phyloP scores from a whole-genome alignment of 2,797 vertebrate species.

The Arnoldichthys spilopterus region DNA sequence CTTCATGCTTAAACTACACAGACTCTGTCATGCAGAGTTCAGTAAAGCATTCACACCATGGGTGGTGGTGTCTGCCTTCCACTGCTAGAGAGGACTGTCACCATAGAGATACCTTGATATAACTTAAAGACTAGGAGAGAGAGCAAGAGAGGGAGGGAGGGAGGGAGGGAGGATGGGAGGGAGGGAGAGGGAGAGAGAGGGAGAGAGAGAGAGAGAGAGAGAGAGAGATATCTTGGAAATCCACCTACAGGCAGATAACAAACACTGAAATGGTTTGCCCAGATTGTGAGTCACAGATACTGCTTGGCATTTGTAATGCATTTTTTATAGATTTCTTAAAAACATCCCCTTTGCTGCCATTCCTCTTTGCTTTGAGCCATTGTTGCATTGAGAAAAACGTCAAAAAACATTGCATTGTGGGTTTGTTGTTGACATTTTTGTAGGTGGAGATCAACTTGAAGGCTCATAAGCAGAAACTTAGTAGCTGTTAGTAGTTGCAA shows the following conservation, averaged over 20 bases:
- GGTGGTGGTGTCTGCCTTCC: slow-evolving; percentile 3
- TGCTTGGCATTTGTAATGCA: neutral
- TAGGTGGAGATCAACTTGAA: neutral
- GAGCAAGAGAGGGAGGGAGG: neutral
- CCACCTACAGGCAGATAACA: slow-evolving; percentile 3
- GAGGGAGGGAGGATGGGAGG: neutral
- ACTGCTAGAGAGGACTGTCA: neutral
- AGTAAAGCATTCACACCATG: neutral
- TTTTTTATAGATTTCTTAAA: neutral
- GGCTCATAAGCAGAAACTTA: too few relatives aligned
- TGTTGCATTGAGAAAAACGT: neutral
- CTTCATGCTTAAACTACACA: slow-evolving; percentile 1
- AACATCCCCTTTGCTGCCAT: too few relatives aligned
- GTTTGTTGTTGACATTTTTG: neutral
- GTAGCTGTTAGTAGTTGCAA: neutral
- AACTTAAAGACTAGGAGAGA: neutral
- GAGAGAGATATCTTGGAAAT: slow-evolving; percentile 6
- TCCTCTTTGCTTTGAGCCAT: neutral
- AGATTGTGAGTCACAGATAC: neutral
- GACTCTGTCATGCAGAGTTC: slow-evolving; percentile 2
- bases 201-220: slow-evolving; percentile 2
- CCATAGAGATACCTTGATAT: slow-evolving; percentile 8
- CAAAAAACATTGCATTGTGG: neutral
- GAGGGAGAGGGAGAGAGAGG: neutral
- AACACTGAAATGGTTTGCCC: too few relatives aligned